These are phyloP conservation scores for Camponotus pennsylvanicus DNA, from an alignment of 1,140 invertebrate genomes.

Conservation along the genomic window DNA sequence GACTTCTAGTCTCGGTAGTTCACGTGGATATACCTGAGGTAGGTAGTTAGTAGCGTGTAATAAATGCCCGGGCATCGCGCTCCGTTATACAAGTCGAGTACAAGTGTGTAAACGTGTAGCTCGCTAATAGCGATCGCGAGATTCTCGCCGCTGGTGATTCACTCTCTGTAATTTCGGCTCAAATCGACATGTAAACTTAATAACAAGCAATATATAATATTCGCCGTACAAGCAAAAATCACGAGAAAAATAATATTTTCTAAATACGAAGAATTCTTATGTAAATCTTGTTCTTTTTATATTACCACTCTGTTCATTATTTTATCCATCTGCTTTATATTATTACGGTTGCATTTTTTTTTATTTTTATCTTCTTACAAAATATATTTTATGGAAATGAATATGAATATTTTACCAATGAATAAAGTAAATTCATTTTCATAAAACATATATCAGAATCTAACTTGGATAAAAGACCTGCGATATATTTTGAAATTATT, in stretches of 20 bases:
- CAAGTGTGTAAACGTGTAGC: slow-evolving; percentile 56
- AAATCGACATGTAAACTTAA: slow-evolving; percentile 29
- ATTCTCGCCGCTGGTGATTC: background rate
- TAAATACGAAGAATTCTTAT: background rate
- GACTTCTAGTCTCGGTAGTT: slow-evolving; percentile 64
- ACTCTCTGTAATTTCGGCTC: slow-evolving; percentile 32
- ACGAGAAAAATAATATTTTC: background rate
- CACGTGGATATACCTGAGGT: slow-evolving; percentile 48
- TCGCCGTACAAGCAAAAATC: background rate
- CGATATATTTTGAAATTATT: slow-evolving; percentile 13
- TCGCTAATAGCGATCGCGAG: slow-evolving; percentile 44
- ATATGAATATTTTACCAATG: background rate
- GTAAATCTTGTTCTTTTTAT: background rate
- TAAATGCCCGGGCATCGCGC: slow-evolving; percentile 24
- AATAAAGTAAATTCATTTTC: background rate
- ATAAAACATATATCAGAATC: slow-evolving; percentile 7
- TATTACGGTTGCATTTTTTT: background rate
- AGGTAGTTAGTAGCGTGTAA: slow-evolving; percentile 49
- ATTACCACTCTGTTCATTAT: no score
- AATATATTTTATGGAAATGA: background rate
- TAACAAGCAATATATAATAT: background rate
- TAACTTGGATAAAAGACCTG: background rate
- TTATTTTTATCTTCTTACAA: background rate
- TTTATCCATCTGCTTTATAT: no score
- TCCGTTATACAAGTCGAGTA: slow-evolving; percentile 54